phyloP scores from a whole-genome alignment of 2,888 invertebrate genomes.

The Apeira syringaria region DNA sequence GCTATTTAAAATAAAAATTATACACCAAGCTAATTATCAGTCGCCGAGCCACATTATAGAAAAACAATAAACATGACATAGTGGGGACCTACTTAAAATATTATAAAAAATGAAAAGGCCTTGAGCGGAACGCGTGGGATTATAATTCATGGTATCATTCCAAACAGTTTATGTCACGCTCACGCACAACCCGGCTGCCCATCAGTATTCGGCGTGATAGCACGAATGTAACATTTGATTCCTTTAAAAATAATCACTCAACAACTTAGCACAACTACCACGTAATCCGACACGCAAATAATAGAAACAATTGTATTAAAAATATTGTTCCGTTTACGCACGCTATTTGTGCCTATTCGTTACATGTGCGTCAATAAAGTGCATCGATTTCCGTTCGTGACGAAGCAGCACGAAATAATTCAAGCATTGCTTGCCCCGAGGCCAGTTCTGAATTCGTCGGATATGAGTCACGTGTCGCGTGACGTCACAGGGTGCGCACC shows the following conservation, averaged over 20 bases:
- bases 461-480: constrained; percentile 58
- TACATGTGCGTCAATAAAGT: constrained; percentile 33
- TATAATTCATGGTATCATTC: constrained; percentile 13
- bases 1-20: no score
- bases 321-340: constrained; percentile 20
- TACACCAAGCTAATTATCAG: no score
- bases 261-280: not conserved
- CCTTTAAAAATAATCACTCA: not conserved
- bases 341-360: constrained; percentile 15
- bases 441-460: constrained; percentile 47
- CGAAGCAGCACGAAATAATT: constrained; percentile 28
- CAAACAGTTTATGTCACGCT: constrained; percentile 12
- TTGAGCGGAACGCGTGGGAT: constrained; percentile 13
- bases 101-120: constrained; percentile 4
- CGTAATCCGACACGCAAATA: constrained; percentile 4
- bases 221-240: not conserved
- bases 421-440: constrained; percentile 35
- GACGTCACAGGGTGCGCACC: constrained; percentile 69
- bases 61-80: not conserved
- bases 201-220: not conserved
- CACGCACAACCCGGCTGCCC: not conserved
- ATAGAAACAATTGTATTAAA: constrained; percentile 5
- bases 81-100: not conserved
- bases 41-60: no score
- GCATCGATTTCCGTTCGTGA: constrained; percentile 34